Base-by-base conservation (phyloP, 2,888 invertebrate genomes). In the Drosophila barbarae region DNA sequence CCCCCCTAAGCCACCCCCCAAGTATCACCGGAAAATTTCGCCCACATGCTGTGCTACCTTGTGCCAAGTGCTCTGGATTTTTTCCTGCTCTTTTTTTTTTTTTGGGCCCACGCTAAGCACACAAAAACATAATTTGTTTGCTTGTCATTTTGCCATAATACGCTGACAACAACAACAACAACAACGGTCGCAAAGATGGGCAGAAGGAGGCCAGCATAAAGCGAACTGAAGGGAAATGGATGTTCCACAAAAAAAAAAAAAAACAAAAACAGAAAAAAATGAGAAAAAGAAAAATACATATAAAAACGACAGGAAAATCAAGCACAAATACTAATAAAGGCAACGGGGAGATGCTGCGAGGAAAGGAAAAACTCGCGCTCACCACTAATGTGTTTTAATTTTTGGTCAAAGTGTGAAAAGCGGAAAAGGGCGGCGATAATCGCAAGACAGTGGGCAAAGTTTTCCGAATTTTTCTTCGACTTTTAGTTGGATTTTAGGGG, bases 61-160 rank as follows among this genome's bases (percentile, higher is more conserved):
- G 61, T 35, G 47, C 60, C 58, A 72, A 67, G 83, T 74, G 80
- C 60, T 59, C 61, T 67, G 80, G 72, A 56, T 56, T 56, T 54
- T 55, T 53, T 54, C 55, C 55, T 35, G 36, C 55, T 12, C 28
- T 54, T 26, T 34, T 49, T 13, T 18, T 49, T 79, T 70, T 74
- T 65, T 76, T 76, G 59, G 52, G 67, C 67, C 47, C 67, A 67
- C 67, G 80, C 56, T 83, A 59, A 73, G 46, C 74, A 70, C 78
- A 79, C 84, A 81, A 65, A 79, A 81, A 73, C 76, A 79, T 79
- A 79, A 81, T 78, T 78, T 80, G 77, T 82, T 78, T 82, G 83
- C 77, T 70, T 74, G 83, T 69, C 83, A 78, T 82, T 78, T 79
- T 58, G 68, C 69, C 59, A 72, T 67, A 78, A 74, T 82, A 65